Evolutionary conservation across 2,113 vertebrate genomes (phyloP), one percentile per base, ranked within the genome.

Genomic region (Balaeniceps rex): DNA sequence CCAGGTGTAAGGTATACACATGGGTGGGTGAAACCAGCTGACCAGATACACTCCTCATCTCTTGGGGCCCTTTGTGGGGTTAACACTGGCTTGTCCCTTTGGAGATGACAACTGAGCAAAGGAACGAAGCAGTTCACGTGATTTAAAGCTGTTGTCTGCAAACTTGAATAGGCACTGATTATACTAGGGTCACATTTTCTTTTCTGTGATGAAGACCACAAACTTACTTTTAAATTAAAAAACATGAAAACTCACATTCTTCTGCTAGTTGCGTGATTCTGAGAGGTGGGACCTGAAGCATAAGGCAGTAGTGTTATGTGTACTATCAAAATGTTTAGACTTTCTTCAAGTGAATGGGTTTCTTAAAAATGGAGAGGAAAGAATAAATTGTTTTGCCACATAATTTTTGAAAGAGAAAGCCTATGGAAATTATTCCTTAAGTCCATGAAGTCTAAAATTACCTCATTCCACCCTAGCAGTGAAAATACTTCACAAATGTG

Each of bases 121-220:
- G 44, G 16, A 2, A 9, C 0, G 1, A 57, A 89, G 42, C 36
- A n/a, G 26, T 71, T 75, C 4, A 10, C 8, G 0, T 19, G 33
- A 47, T 58, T 75, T 77, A 38, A 78, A 87, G 49, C 28, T 55
- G 29, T 60, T 92, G 31, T 46, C 58, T 80, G 40, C 40, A 80
- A 57, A 57, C 55, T 61, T 61, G 65, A 52, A 19, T n/a, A 72
- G 61, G 36, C 25, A 26, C 28, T 8, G 11, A 25, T 81, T 52
- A 54, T 42, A 38, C 12, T 22, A 23, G 23, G 2, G 5, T 81
- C 60, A 34, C 12, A 15, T 63, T 87, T 92, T 72, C 26, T 93
- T 36, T 86, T 61, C 69, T 68, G 21, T 33, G 42, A 52, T 68
- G 63, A 83, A 87, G 38, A 55, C 6, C 42, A 68, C 42, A 76